phyloP scores from a whole-genome alignment of 2,888 invertebrate genomes.

The Diachrysia chrysitis region DNA sequence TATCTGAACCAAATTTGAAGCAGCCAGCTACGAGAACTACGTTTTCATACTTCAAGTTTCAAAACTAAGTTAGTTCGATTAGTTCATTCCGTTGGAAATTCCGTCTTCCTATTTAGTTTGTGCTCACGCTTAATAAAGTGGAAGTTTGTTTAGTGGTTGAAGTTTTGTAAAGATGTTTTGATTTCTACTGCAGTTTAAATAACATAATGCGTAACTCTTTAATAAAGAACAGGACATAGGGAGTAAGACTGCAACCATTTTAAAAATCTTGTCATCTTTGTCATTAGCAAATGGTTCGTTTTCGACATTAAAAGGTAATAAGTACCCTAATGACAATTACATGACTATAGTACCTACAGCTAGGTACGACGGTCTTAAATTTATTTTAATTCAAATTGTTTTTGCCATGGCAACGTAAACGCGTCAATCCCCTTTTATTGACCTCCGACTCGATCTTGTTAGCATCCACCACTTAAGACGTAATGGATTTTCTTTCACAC shows the following conservation, averaged over 20 bases:
- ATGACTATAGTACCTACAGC: slow-evolving; percentile 34
- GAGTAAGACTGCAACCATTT: too few species aligned
- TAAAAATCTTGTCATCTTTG: too few species aligned
- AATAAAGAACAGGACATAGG: too few species aligned
- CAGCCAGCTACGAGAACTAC: slow-evolving; percentile 15
- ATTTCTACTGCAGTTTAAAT: not conserved
- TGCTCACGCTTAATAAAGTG: slow-evolving; percentile 1
- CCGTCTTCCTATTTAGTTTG: slow-evolving; percentile 26
- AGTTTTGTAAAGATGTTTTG: slow-evolving; percentile 10
- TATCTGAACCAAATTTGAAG: slow-evolving; percentile 12
- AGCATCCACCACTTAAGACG: slow-evolving; percentile 33
- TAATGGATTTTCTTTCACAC: slow-evolving; percentile 50
- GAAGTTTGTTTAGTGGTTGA: slow-evolving; percentile 9
- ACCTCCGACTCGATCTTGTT: slow-evolving; percentile 33
- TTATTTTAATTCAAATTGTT: slow-evolving; percentile 55
- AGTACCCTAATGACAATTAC: too few species aligned
- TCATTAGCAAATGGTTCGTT: too few species aligned
- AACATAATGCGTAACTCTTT: too few species aligned
- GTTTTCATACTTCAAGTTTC: slow-evolving; percentile 45
- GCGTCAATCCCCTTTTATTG: slow-evolving; percentile 44
- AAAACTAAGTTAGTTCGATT: slow-evolving; percentile 35
- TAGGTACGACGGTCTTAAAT: slow-evolving; percentile 35
- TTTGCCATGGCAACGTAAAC: slow-evolving; percentile 46
- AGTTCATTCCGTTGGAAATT: slow-evolving; percentile 23
- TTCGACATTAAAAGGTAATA: slow-evolving; percentile 15